phyloP scores from a whole-genome alignment of 1,140 invertebrate species.

The Hypothenemus hampei region DNA sequence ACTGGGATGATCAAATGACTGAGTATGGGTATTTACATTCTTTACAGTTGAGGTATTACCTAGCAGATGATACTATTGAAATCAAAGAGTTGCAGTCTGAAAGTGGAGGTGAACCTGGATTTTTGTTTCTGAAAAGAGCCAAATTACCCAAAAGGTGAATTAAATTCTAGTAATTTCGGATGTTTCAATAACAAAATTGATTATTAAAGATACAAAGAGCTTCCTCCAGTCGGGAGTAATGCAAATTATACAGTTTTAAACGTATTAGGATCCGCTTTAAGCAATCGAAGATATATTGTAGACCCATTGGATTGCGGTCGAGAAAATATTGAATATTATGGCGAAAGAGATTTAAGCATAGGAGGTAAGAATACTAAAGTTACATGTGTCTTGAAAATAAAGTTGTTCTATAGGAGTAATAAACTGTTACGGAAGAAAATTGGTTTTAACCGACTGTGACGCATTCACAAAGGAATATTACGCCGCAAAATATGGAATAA shows the following conservation, averaged over 20 bases:
- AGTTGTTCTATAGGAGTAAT: constrained; percentile 51
- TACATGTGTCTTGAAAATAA: background rate
- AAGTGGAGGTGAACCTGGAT: constrained; percentile 64
- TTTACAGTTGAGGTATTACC: constrained; percentile 74
- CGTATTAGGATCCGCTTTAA: constrained; percentile 53
- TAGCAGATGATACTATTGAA: constrained; percentile 86
- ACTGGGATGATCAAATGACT: constrained; percentile 81
- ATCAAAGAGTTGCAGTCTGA: constrained; percentile 69
- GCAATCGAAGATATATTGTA: constrained; percentile 54
- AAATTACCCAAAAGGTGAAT: constrained; percentile 69
- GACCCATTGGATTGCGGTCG: constrained; percentile 55
- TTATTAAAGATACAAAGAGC: constrained; percentile 30
- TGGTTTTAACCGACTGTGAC: constrained; percentile 82
- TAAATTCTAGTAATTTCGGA: background rate
- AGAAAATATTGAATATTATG: constrained; percentile 56
- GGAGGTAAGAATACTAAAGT: constrained; percentile 56
- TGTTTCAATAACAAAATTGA: background rate
- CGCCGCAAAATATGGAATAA: constrained; percentile 48
- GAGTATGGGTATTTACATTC: constrained; percentile 69
- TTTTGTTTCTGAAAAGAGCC: constrained; percentile 66
- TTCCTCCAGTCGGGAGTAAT: constrained; percentile 57
- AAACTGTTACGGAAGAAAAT: constrained; percentile 71
- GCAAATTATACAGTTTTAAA: constrained; percentile 60
- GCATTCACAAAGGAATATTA: constrained; percentile 85
- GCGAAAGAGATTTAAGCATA: constrained; percentile 70